These are phyloP conservation scores for Drosophila cardini DNA, from an alignment of 1,140 invertebrate species.

Conservation along the genomic window DNA sequence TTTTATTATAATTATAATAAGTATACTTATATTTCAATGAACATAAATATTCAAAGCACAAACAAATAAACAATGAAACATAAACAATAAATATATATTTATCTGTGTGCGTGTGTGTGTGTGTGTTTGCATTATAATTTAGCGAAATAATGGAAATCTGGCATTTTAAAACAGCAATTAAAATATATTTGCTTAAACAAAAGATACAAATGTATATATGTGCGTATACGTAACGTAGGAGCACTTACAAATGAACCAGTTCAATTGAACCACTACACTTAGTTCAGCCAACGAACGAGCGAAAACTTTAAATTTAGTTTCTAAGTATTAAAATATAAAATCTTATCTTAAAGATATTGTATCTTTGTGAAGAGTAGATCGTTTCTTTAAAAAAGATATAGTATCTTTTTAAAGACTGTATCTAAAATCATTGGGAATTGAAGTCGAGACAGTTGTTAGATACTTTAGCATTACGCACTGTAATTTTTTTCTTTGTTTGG, in stretches of 20 bases:
- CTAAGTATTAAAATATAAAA: background rate
- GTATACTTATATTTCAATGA: slow-evolving; percentile 18
- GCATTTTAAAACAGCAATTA: slow-evolving; percentile 1
- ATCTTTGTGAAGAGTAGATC: background rate
- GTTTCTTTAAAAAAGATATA: background rate
- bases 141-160: background rate
- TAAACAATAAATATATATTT: slow-evolving; percentile 16
- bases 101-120: background rate
- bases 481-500: background rate
- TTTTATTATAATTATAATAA: slow-evolving; percentile 14
- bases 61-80: slow-evolving; percentile 17
- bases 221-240: background rate
- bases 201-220: background rate
- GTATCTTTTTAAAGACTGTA: background rate
- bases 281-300: background rate
- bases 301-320: background rate
- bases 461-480: slow-evolving; percentile 29
- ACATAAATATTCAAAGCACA: slow-evolving; percentile 15
- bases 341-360: background rate
- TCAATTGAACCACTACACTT: background rate
- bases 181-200: slow-evolving; percentile 16
- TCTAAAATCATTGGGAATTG: background rate
- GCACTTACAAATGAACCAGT: slow-evolving; percentile 1
- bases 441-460: slow-evolving; percentile 11
- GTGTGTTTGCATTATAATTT: slow-evolving; percentile 4